Evolutionary conservation across 2,888 invertebrate species (phyloP), one percentile per base, ranked within the genome.

Genomic region (Plebejus argus): DNA sequence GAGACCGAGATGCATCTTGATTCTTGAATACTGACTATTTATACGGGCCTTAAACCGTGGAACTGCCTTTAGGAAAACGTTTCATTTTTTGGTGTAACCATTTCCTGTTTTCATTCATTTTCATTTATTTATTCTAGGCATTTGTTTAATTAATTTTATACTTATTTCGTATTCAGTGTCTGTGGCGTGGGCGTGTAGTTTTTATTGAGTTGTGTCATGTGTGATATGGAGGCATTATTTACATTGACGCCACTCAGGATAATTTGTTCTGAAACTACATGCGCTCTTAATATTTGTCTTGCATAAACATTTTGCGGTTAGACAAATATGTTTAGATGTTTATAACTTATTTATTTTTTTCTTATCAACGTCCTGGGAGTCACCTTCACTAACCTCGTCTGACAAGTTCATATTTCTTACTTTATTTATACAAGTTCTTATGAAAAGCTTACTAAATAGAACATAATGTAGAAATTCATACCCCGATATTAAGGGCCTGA

Each of bases 271-370:
- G 61, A 61, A 61, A 61, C 23, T 23, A 61, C 23, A 4, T 61
- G 23, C 23, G 61, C 4, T 23, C 20, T 61, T 28, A 66, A 33
- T 66, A 33, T 66, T 33, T 66, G 18, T 20, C 66, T 28, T 15
- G 33, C 28, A 66, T 15, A 28, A 66, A 66, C 23, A 23, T 66
- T 15, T 53, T 28, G 28, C 66, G 66, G 15, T 18, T 61, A 15
- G 66, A 15, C 28, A 66, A 66, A 66, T 66, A 66, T 66, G 18
- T 33, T 66, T 66, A 28, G 66, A 66, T 66, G 66, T 66, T 66
- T 66, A 66, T 20, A 66, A 66, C 10, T 18, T 61, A 12, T 61
- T 12, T 61, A 61, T 23, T 66, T 66, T 61, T 66, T 66, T 66
- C 28, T 66, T 66, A 66, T 66, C 66, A 66, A 28, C 7, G 66